A percentile compares a stretch with the other conserved stretches of the same genome.
phyloP scores from a whole-genome alignment of 2,888 invertebrate species.

The Beris morrisii region DNA sequence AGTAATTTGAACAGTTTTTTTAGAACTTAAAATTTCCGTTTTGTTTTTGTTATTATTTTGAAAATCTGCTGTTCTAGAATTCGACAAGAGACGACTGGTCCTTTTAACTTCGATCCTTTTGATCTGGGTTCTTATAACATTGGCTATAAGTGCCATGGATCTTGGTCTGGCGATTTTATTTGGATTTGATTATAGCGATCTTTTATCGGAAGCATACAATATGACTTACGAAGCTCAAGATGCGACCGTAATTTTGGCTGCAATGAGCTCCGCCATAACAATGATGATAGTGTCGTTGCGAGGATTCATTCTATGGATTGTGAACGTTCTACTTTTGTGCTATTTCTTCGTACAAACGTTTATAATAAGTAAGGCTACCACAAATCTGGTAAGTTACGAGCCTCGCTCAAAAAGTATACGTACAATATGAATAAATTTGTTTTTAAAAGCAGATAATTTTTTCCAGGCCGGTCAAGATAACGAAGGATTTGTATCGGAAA shows the following conservation, averaged over 20 bases:
- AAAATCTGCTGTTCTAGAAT: conserved; percentile 43
- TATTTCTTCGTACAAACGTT: conserved; percentile 45
- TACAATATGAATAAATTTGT: background rate
- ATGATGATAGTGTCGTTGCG: conserved; percentile 55
- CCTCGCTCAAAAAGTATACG: conserved; percentile 5
- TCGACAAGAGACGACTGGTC: conserved; percentile 46
- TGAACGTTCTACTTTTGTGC: conserved; percentile 50
- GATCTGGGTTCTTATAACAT: conserved; percentile 49
- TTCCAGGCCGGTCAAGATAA: conserved; percentile 31
- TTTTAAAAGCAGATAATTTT: background rate
- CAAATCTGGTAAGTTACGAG: conserved; percentile 20
- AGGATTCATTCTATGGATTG: conserved; percentile 56
- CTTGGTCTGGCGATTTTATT: conserved; percentile 52
- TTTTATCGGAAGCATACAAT: conserved; percentile 42
- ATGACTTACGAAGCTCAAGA: conserved; percentile 42
- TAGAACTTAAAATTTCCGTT: background rate
- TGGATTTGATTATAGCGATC: conserved; percentile 51
- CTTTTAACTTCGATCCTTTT: conserved; percentile 43
- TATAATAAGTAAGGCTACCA: conserved; percentile 34
- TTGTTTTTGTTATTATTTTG: conserved; percentile 12
- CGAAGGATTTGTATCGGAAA: conserved; percentile 34
- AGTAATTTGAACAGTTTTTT: conserved; percentile 43
- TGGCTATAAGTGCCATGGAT: conserved; percentile 50
- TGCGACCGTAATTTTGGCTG: conserved; percentile 44
- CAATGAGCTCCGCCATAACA: conserved; percentile 48